A percentile compares a stretch with the other conserved stretches of the same genome.
Evolutionary conservation across 2,888 invertebrate species (phyloP).

Genomic region (Lacanobia oleracea): DNA sequence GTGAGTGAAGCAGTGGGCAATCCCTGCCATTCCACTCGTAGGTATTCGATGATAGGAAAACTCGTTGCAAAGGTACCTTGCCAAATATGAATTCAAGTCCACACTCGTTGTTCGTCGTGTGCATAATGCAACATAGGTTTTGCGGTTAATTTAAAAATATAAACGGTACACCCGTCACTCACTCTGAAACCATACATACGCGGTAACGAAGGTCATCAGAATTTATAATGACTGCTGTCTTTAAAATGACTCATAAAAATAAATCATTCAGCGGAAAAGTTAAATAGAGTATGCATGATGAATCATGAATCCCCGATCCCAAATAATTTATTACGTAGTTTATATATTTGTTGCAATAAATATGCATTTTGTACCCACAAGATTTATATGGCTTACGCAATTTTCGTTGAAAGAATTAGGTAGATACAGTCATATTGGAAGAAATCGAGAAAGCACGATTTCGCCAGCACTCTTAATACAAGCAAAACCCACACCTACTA

Average conservation of each 20-base stretch:
- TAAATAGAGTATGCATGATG: conserved; percentile 52
- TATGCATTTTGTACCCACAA: conserved; percentile 29
- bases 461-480: conserved; percentile 10
- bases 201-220: conserved; percentile 45
- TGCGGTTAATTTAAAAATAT: conserved; percentile 32
- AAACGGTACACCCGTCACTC: conserved; percentile 21
- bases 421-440: conserved; percentile 23
- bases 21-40: background rate
- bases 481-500: conserved; percentile 21
- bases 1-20: background rate
- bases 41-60: background rate
- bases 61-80: background rate
- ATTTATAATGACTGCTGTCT: conserved; percentile 57
- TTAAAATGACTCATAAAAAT: conserved; percentile 61
- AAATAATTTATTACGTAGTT: conserved; percentile 52
- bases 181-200: conserved; percentile 34
- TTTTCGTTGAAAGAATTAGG: conserved; percentile 15
- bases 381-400: conserved; percentile 19
- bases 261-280: conserved; percentile 62
- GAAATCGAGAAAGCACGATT: conserved; percentile 44
- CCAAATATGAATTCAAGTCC: background rate
- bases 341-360: conserved; percentile 36
- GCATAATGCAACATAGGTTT: conserved; percentile 3
- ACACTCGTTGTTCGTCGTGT: background rate
- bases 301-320: conserved; percentile 53